Conservation (phyloP, 2,797 vertebrate species). For the Cynodonichthys magdalenae region DNA sequence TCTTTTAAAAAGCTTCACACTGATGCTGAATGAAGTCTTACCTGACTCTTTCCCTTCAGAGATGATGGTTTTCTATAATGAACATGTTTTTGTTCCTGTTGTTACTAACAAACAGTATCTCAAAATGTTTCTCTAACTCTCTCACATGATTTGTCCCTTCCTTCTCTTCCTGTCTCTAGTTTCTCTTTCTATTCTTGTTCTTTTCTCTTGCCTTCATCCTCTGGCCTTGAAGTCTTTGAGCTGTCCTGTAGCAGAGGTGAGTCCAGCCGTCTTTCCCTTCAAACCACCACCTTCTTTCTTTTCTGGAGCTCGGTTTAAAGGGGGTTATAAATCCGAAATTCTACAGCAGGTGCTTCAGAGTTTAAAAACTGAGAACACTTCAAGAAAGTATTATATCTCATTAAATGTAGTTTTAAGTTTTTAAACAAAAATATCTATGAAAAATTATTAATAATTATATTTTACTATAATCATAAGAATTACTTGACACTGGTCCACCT, state of each 20-base stretch:
- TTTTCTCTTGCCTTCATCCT: constrained; percentile 99
- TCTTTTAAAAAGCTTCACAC: too few relatives aligned
- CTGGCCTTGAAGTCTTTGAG: constrained; percentile 98
- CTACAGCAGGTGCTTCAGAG: neutral
- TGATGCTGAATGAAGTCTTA: too few relatives aligned
- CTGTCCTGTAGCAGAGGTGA: constrained; percentile 90
- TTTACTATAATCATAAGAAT: neutral
- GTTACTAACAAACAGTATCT: constrained; percentile 56
- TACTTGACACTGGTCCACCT: constrained; percentile 49
- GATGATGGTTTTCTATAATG: constrained; percentile 2
- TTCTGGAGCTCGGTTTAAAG: constrained; percentile 33
- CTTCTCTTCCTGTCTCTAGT: constrained; percentile 78
- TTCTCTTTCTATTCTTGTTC: constrained; percentile 99
- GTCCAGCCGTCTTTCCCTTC: constrained; percentile 54
- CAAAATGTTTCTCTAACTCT: constrained; percentile 50
- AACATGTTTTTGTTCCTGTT: constrained; percentile 29
- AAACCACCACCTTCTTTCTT: constrained; percentile 18
- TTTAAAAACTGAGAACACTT: too few relatives aligned
- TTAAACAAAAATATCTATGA: too few relatives aligned
- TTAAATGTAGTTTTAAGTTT: too few relatives aligned
- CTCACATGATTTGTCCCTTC: constrained; percentile 43
- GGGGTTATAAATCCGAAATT: neutral
- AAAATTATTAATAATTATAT: too few relatives aligned
- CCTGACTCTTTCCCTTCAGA: neutral
- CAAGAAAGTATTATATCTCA: too few relatives aligned